Conservation (phyloP, 2,797 vertebrate species). For the Thripadectes ignobilis region DNA sequence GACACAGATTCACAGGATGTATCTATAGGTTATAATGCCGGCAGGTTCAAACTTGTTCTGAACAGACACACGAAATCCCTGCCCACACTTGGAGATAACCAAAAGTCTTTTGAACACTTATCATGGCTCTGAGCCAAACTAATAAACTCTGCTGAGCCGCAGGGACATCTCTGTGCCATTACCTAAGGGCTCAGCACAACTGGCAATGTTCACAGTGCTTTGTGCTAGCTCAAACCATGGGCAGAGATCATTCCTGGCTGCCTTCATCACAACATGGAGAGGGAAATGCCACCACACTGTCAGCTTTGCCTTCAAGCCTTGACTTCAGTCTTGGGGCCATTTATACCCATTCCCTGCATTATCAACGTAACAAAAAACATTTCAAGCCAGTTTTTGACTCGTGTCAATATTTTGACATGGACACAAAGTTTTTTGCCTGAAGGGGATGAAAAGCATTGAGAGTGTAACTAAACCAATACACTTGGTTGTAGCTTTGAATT, state of each 20-base stretch:
- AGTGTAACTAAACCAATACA: neutral
- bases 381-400: neutral
- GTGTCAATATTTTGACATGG: neutral
- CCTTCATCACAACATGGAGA: neutral
- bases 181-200: neutral
- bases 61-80: neutral
- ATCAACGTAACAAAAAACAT: neutral
- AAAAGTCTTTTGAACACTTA: slow-evolving; percentile 22
- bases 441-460: neutral
- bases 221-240: neutral
- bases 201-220: neutral
- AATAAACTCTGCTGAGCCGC: neutral
- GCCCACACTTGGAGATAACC: slow-evolving; percentile 12
- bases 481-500: neutral
- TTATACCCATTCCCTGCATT: neutral
- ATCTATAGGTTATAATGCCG: neutral
- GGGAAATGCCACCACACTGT: neutral
- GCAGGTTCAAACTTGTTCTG: slow-evolving; percentile 23
- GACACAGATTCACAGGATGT: neutral
- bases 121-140: slow-evolving; percentile 26
- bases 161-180: slow-evolving; percentile 13
- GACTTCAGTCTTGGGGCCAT: neutral
- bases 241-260: neutral
- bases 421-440: neutral
- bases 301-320: neutral